Evolutionary conservation across 2,113 vertebrate genomes (phyloP), one percentile per base, ranked within the genome.

Genomic region (Xenotilapia caudafasciata): DNA sequence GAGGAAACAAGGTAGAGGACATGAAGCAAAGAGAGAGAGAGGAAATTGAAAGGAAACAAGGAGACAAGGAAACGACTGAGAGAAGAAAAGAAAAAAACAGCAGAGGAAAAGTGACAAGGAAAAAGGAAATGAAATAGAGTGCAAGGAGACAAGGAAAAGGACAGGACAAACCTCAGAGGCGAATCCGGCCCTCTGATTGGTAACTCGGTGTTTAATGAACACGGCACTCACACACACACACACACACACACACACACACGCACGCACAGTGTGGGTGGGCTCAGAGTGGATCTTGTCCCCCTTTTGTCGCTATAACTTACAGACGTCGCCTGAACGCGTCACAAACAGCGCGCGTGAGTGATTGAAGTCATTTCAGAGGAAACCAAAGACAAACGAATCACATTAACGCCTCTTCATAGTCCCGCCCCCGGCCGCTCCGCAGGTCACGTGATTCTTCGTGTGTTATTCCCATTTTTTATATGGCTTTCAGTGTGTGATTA

Each of bases 231-330:
- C 60, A 4, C 28, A 3, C 1, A 6, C 23, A 5, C 7, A 60
- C 13, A 5, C 0, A 1, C 1, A 6, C 2, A 1, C 12, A 5
- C 4, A 9, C 4, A 1, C 2, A 6, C 28, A 23, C n/a, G n/a
- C n/a, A n/a, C n/a, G n/a, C 31, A 31, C 6, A 6, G 6, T 33
- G 31, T 33, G 31, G 31, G 31, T 33, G 31, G 6, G 1, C 31
- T 33, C 6, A 7, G 56, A 33, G 56, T 60, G 56, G 56, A 6
- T 33, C 15, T 2, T 3, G 28, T 56, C 23, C 4, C 3, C 11
- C 8, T 45, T 73, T 45, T 10, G 21, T 26, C 3, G 68, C 8
- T 45, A 14, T 23, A 45, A 26, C 40, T 73, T 45, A 42, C 68
- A 73, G 68, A 73, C 40, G 12, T 0, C 68, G 4, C 40, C 8